phyloP scores from a whole-genome alignment of 2,113 vertebrate species.

The Shinisaurus crocodilurus region DNA sequence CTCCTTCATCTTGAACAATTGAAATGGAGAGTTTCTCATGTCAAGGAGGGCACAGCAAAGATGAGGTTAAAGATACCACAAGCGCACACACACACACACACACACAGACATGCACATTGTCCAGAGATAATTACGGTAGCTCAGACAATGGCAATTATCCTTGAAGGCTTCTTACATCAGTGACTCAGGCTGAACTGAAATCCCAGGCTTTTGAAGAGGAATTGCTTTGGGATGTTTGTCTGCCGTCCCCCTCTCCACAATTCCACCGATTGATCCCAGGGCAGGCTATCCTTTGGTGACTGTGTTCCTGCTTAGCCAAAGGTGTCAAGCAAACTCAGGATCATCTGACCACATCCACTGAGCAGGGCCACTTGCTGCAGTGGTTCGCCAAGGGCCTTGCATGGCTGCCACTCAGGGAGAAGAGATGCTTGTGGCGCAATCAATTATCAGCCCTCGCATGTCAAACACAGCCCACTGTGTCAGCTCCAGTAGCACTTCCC shows the following conservation, averaged over 20 bases:
- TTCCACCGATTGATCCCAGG: neutral
- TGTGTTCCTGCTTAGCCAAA: neutral
- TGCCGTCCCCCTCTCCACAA: neutral
- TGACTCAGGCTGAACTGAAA: neutral
- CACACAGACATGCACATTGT: neutral
- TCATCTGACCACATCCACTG: neutral
- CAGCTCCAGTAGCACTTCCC: slow-evolving; percentile 23
- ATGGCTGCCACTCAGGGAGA: neutral
- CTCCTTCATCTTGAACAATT: neutral
- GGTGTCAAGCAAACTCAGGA: neutral
- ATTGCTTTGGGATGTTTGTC: neutral
- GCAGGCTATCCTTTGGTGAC: neutral
- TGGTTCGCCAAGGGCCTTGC: neutral
- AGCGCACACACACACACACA: neutral
- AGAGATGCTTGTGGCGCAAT: neutral
- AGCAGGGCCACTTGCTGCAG: neutral
- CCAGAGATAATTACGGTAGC: slow-evolving; percentile 2
- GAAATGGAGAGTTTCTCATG: neutral
- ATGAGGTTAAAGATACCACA: neutral
- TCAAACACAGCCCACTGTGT: neutral
- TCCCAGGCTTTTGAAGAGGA: neutral
- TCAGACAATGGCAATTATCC: neutral
- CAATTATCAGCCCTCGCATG: slow-evolving; percentile 2
- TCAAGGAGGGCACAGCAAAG: neutral
- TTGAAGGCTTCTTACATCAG: neutral